Conservation (phyloP, 2,888 invertebrate species). For the Leptopilina drosophilae region DNA sequence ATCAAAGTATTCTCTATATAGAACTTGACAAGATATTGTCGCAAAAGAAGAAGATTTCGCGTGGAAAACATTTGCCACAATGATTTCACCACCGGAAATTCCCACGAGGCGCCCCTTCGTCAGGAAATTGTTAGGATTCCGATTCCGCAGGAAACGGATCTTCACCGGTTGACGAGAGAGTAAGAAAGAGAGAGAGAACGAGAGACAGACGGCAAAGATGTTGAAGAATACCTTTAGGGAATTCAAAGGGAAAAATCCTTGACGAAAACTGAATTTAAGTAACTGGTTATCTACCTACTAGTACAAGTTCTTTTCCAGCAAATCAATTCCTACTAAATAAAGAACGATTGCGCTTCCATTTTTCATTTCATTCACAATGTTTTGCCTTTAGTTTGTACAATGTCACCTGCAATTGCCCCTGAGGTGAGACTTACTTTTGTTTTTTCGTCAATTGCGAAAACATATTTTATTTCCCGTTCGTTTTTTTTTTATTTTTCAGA, state of each 20-base stretch:
- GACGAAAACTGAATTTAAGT: constrained; percentile 28
- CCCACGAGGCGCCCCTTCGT: constrained; percentile 50
- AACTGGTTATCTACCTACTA: too few species aligned
- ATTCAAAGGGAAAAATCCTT: constrained; percentile 3
- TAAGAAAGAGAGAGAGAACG: constrained; percentile 22
- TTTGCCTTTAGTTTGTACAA: too few species aligned
- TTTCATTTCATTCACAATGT: too few species aligned
- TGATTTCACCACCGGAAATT: constrained; percentile 54
- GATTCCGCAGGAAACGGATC: constrained; percentile 54
- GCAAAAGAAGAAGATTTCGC: constrained; percentile 33
- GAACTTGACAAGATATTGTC: constrained; percentile 35
- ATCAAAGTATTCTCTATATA: constrained; percentile 49
- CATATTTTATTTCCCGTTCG: too few species aligned
- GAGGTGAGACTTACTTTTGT: too few species aligned
- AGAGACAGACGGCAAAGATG: constrained; percentile 38
- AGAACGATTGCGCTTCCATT: too few species aligned
- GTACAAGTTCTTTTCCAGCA: too few species aligned
- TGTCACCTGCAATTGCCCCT: too few species aligned
- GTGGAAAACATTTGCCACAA: constrained; percentile 21
- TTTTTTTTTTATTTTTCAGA: too few species aligned
- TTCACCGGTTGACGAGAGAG: constrained; percentile 44
- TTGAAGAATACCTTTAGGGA: constrained; percentile 51
- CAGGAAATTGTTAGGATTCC: constrained; percentile 61
- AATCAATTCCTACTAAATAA: too few species aligned
- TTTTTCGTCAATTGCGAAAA: too few species aligned